Percentiles rank a stretch among this genome's conserved stretches.
phyloP scores from a whole-genome alignment of 2,113 vertebrate species.

The Oncorhynchus nerka region DNA sequence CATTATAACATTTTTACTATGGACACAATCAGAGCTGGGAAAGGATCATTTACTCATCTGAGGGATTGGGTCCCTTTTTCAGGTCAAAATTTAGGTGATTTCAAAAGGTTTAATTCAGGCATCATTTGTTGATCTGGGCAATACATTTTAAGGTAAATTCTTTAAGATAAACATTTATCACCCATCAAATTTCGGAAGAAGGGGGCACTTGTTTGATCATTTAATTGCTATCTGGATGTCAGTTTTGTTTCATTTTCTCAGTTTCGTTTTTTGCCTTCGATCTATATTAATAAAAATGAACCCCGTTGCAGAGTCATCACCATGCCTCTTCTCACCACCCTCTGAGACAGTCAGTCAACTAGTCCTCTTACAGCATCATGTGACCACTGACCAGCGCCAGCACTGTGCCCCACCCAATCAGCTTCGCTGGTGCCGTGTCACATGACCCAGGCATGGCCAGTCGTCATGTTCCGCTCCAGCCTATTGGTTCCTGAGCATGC shows the following conservation, averaged over 20 bases:
- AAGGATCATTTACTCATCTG: not conserved
- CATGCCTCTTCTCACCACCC: conserved; percentile 99
- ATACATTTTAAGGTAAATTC: not conserved
- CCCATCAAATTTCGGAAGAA: conserved; percentile 25
- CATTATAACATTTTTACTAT: not conserved
- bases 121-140: not conserved
- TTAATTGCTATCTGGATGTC: conserved; percentile 82
- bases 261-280: conserved; percentile 86
- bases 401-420: conserved; percentile 90
- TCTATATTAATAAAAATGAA: conserved; percentile 99
- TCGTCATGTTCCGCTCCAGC: conserved; percentile 94
- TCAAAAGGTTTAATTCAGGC: not conserved
- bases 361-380: conserved; percentile 99
- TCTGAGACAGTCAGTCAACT: conserved; percentile 99
- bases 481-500: conserved; percentile 99
- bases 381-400: conserved; percentile 94
- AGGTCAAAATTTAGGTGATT: not conserved
- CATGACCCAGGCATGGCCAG: conserved; percentile 98
- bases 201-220: conserved; percentile 27
- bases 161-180: conserved; percentile 23
- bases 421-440: conserved; percentile 99
- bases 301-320: conserved; percentile 99
- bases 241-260: conserved; percentile 88
- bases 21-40: not conserved
- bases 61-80: not conserved